These are phyloP conservation scores for Phyllotis vaccarum DNA, from an alignment of 2,797 vertebrate genomes.

Conservation along the genomic window DNA sequence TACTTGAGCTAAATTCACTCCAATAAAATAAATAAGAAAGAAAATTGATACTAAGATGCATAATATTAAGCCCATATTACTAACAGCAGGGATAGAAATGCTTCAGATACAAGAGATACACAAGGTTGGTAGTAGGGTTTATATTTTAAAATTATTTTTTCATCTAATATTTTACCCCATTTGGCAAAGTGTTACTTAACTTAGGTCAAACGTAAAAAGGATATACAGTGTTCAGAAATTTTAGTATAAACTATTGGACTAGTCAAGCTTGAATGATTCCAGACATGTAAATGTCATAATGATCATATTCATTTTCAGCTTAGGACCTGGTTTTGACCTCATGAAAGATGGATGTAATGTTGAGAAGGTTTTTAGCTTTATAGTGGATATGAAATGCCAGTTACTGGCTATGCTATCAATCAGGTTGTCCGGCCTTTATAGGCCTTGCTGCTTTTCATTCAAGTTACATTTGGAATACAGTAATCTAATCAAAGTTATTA, in stretches of 20 bases:
- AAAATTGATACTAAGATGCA: background rate
- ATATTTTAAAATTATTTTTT: conserved; percentile 27
- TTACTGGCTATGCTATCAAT: conserved; percentile 6
- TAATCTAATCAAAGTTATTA: conserved; percentile 2
- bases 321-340: conserved; percentile 45
- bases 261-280: conserved; percentile 54
- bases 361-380: background rate
- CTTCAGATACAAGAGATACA: background rate
- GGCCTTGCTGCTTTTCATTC: conserved; percentile 10
- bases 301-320: conserved; percentile 29
- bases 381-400: conserved; percentile 60
- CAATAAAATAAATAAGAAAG: conserved; percentile 24
- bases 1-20: background rate
- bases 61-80: background rate
- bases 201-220: conserved; percentile 40
- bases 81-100: background rate
- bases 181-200: conserved; percentile 32
- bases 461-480: conserved; percentile 16
- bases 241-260: background rate
- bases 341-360: conserved; percentile 7
- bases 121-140: background rate
- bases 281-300: conserved; percentile 59
- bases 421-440: background rate
- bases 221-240: conserved; percentile 34
- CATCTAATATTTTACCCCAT: background rate